phyloP scores from a whole-genome alignment of 2,797 vertebrate genomes.

The Gobionotothen gibberifrons region DNA sequence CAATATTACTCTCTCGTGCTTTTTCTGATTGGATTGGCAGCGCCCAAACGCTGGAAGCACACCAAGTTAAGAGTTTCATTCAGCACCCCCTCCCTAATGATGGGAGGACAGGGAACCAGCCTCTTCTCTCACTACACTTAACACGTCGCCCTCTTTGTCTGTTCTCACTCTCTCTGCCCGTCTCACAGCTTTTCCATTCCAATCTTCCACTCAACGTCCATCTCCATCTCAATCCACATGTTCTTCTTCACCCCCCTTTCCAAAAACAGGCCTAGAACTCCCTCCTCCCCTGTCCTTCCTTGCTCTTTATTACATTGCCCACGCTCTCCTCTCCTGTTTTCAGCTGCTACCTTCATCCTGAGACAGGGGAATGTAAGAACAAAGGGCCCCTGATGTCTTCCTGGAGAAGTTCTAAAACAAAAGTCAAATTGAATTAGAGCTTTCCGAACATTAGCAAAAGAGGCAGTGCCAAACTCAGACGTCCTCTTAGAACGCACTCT shows the following conservation, averaged over 20 bases:
- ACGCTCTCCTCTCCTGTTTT: constrained; percentile 18
- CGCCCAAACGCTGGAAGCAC: constrained; percentile 50
- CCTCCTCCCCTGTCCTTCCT: constrained; percentile 8
- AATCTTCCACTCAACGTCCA: constrained; percentile 50
- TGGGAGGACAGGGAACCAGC: constrained; percentile 41
- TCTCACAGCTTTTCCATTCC: constrained; percentile 42
- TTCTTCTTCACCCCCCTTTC: constrained; percentile 30
- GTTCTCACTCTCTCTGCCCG: constrained; percentile 31
- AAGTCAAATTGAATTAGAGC: constrained; percentile 81
- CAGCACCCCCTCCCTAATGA: constrained; percentile 56
- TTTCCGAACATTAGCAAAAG: constrained; percentile 58
- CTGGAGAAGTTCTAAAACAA: constrained; percentile 74
- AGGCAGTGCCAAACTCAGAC: constrained; percentile 74
- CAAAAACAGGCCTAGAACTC: constrained; percentile 31
- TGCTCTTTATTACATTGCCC: constrained; percentile 24
- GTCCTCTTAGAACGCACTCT: constrained; percentile 70
- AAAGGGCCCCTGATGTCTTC: constrained; percentile 75
- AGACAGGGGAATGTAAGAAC: constrained; percentile 52
- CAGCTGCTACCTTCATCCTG: constrained; percentile 39
- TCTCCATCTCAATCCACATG: constrained; percentile 36
- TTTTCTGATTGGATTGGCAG: constrained; percentile 43
- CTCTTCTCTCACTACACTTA: constrained; percentile 46
- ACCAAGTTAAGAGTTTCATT: constrained; percentile 57
- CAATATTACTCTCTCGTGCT: constrained; percentile 36
- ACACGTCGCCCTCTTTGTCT: constrained; percentile 42